Percentiles rank a stretch among this genome's conserved stretches.
phyloP scores from a whole-genome alignment of 1,140 invertebrate genomes.

The Platorchestia sp. region DNA sequence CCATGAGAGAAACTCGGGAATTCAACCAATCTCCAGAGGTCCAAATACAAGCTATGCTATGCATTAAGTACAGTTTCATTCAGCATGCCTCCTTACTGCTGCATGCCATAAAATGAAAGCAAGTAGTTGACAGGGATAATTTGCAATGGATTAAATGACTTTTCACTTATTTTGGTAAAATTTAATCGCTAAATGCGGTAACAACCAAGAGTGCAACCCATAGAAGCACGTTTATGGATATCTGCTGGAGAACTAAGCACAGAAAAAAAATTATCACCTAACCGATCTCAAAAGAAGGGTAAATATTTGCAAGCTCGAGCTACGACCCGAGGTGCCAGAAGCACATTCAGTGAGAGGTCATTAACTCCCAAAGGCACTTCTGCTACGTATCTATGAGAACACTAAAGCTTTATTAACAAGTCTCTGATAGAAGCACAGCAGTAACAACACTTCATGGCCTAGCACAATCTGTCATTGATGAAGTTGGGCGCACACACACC shows the following conservation, averaged over 20 bases:
- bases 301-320: background rate
- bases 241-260: no score
- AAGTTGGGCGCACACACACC: background rate
- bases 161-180: background rate
- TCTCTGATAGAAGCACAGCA: background rate
- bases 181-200: background rate
- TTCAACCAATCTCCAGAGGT: no score
- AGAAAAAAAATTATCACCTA: background rate
- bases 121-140: background rate
- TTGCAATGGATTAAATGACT: background rate
- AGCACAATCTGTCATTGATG: background rate
- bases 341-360: background rate
- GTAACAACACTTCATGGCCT: background rate
- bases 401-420: no score
- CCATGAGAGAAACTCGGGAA: no score
- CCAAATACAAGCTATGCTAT: no score
- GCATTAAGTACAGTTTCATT: no score
- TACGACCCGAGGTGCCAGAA: background rate
- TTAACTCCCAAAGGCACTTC: no score
- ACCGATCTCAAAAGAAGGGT: background rate
- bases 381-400: background rate
- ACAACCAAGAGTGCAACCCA: background rate
- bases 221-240: no score
- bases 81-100: no score
- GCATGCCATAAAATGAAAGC: background rate